These are phyloP conservation scores for Lates japonicus DNA, from an alignment of 2,797 vertebrate species.

Conservation along the genomic window DNA sequence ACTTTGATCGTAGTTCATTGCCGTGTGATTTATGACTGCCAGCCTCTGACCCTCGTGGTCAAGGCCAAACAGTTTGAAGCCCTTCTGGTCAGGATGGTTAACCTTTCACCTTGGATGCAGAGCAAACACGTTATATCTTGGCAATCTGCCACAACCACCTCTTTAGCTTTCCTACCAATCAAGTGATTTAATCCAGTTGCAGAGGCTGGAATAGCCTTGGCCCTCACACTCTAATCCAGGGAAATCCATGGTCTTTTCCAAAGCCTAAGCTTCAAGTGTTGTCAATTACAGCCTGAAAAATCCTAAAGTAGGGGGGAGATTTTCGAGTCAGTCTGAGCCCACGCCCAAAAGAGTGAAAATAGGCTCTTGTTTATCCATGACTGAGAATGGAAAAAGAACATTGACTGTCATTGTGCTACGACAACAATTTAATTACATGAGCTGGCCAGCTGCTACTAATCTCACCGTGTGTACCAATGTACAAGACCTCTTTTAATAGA, in stretches of 20 bases:
- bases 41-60: constrained; percentile 68
- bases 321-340: constrained; percentile 54
- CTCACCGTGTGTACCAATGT: constrained; percentile 71
- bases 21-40: constrained; percentile 68
- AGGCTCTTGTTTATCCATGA: constrained; percentile 67
- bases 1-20: constrained; percentile 63
- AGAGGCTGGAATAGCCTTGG: constrained; percentile 66
- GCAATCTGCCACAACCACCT: constrained; percentile 56
- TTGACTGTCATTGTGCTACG: constrained; percentile 59
- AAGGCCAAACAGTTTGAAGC: constrained; percentile 70
- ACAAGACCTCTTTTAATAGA: constrained; percentile 73
- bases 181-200: constrained; percentile 78
- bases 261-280: constrained; percentile 74
- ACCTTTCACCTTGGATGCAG: constrained; percentile 67
- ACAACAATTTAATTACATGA: constrained; percentile 77
- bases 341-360: constrained; percentile 62
- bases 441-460: constrained; percentile 76
- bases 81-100: constrained; percentile 67
- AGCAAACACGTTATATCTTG: constrained; percentile 52
- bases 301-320: constrained; percentile 62
- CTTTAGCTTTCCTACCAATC: constrained; percentile 66
- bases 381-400: constrained; percentile 61
- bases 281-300: constrained; percentile 78
- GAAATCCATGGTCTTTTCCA: constrained; percentile 75
- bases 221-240: constrained; percentile 74